Base-by-base conservation (phyloP, 2,888 invertebrate genomes). In the Ophion obscuratus region DNA sequence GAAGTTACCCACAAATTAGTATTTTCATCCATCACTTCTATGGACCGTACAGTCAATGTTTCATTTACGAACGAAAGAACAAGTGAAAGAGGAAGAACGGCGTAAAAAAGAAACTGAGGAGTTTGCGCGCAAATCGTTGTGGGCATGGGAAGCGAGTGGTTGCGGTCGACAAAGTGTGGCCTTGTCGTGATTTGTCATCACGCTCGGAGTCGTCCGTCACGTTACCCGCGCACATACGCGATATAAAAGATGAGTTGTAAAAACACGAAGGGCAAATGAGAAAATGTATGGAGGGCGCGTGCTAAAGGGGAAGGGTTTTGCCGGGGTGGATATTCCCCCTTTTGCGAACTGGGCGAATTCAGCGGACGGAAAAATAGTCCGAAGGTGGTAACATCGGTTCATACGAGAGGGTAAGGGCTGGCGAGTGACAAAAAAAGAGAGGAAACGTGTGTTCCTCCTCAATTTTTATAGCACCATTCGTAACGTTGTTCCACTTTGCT, bases 171-270 rank as follows among this genome's bases (percentile, higher is more conserved):
- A 87, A 85, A 87, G 86, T 87, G 84, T 64, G 74, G 74, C 66
- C 73, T 81, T 75, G 75, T 17, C 89, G 89, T 92, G 92, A 93
- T 92, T 92, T 92, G 91, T 89, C 86, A 86, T 81, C 78, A 78
- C 84, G 90, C 75, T 80, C 87, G 88, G 85, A 89, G 89, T 89
- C 90, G 90, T 93, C 89, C 91, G 88, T 93, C 91, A 92, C 90
- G 88, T 91, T 92, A 66, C 64, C 70, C 77, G 81, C 78, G 78
- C 73, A 71, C 62, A 78, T 36, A 36, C 78, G 84, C 77, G 90
- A 91, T 92, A 91, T 90, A 90, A 91, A 91, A 92, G 91, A 90
- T 90, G 91, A 92, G 92, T 92, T 92, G 92, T 92, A 92, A 92
- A 86, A 93, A 92, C 92, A 91, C 89, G 89, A 88, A 88, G 89